A percentile compares a stretch with the other conserved stretches of the same genome.
Conservation (phyloP, 2,113 vertebrate species). For the Limnothrissa miodon region DNA sequence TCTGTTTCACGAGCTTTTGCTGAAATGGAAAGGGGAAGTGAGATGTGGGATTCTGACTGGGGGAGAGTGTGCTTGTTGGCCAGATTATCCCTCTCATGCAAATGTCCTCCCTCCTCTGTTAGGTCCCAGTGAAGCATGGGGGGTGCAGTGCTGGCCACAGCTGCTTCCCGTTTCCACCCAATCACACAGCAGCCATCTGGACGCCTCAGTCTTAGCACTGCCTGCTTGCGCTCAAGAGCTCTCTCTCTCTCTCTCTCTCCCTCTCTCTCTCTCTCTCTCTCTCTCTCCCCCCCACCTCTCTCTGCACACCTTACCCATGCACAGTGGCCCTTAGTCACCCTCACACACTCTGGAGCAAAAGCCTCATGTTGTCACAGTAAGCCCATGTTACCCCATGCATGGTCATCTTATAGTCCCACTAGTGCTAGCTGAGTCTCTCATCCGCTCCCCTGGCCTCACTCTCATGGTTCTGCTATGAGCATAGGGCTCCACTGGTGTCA, state of each 20-base stretch:
- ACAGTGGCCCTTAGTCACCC: neutral
- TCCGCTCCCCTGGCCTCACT: neutral
- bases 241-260: no score
- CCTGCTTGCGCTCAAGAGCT: slow-evolving; percentile 65
- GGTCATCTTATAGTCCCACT: neutral
- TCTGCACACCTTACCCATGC: no score
- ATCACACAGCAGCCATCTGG: slow-evolving; percentile 82
- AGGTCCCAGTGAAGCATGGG: slow-evolving; percentile 83
- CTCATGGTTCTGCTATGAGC: no score
- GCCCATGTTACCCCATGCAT: neutral
- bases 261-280: slow-evolving; percentile 37
- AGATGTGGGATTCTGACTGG: slow-evolving; percentile 86
- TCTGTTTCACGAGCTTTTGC: slow-evolving; percentile 28
- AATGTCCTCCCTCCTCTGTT: slow-evolving; percentile 79
- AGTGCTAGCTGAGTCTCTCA: neutral
- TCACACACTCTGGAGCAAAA: neutral
- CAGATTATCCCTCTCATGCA: slow-evolving; percentile 94
- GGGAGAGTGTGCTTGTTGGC: slow-evolving; percentile 81
- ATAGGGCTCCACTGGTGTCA: no score
- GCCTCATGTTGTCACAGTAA: neutral
- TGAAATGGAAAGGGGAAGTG: slow-evolving; percentile 84
- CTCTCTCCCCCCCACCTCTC: slow-evolving; percentile 1
- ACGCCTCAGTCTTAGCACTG: slow-evolving; percentile 63
- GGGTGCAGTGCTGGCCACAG: slow-evolving; percentile 75
- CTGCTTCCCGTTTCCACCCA: slow-evolving; percentile 87